Evolutionary conservation across 2,113 vertebrate genomes (phyloP).

Genomic region (Pseudolaguvia tuberculata): DNA sequence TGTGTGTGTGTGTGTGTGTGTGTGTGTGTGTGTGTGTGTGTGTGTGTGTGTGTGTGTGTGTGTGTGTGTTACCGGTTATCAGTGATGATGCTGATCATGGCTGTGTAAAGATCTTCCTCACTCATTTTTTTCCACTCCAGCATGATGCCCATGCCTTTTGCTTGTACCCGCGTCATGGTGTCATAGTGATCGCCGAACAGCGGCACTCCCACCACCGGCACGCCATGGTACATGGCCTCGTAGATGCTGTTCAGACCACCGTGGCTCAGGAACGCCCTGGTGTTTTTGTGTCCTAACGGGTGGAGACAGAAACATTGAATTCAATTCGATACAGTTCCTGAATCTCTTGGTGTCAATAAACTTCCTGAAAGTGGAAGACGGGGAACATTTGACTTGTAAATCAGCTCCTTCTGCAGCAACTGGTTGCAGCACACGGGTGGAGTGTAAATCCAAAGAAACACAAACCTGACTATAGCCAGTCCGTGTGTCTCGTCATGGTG

Average conservation of each 20-base stretch:
- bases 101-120: constrained; percentile 76
- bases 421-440: too few species aligned
- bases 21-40: too few species aligned
- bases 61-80: constrained; percentile 75
- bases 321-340: not conserved
- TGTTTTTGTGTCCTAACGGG: constrained; percentile 81
- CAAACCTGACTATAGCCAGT: not conserved
- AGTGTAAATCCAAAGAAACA: not conserved
- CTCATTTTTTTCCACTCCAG: constrained; percentile 90
- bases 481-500: not conserved
- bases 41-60: not conserved
- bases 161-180: constrained; percentile 94
- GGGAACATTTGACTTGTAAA: not conserved
- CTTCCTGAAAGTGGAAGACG: not conserved
- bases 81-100: constrained; percentile 82
- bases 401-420: not conserved
- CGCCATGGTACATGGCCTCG: constrained; percentile 97
- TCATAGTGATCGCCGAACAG: constrained; percentile 98
- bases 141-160: constrained; percentile 96
- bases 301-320: too few species aligned
- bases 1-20: too few species aligned
- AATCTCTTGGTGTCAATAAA: not conserved
- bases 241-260: constrained; percentile 97
- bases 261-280: constrained; percentile 90
- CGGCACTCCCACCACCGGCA: constrained; percentile 92